Conservation (phyloP, 92 coral and sea anemone genomes). For the Palythoa caribaeorum region DNA sequence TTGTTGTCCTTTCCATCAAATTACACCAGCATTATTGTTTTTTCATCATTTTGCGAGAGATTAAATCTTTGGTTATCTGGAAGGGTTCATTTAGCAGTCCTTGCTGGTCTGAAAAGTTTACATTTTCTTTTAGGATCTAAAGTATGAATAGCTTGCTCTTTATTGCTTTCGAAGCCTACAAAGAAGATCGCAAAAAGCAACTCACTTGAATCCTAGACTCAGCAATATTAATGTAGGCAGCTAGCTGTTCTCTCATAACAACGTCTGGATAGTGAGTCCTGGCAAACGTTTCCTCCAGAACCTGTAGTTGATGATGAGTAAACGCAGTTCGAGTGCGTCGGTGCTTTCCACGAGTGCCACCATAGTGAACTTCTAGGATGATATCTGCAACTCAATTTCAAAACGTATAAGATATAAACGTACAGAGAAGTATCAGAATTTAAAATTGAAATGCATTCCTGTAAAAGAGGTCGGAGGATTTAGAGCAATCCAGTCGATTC, state of each 20-base stretch:
- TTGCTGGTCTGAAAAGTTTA: too few species aligned
- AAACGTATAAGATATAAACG: background rate
- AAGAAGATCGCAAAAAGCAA: background rate
- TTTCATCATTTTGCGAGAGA: background rate
- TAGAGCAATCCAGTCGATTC: too few species aligned
- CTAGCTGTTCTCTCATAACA: slow-evolving; percentile 91
- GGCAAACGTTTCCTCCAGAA: slow-evolving; percentile 84
- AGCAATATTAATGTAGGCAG: slow-evolving; percentile 83
- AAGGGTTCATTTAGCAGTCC: too few species aligned
- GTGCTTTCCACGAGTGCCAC: slow-evolving; percentile 81
- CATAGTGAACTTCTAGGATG: slow-evolving; percentile 93
- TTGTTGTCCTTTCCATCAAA: background rate
- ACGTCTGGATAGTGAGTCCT: slow-evolving; percentile 97
- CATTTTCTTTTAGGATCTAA: too few species aligned
- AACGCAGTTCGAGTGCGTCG: slow-evolving; percentile 98
- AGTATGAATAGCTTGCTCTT: background rate
- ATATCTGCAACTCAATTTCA: slow-evolving; percentile 71
- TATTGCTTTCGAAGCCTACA: background rate
- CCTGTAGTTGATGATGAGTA: slow-evolving; percentile 92
- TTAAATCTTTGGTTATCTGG: too few species aligned
- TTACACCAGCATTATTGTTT: background rate
- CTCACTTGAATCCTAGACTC: slow-evolving; percentile 95
- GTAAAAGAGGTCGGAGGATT: too few species aligned
- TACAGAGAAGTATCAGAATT: background rate
- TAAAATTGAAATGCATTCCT: too few species aligned